phyloP scores from a whole-genome alignment of 2,113 vertebrate genomes.

The Pontoporia blainvillei region DNA sequence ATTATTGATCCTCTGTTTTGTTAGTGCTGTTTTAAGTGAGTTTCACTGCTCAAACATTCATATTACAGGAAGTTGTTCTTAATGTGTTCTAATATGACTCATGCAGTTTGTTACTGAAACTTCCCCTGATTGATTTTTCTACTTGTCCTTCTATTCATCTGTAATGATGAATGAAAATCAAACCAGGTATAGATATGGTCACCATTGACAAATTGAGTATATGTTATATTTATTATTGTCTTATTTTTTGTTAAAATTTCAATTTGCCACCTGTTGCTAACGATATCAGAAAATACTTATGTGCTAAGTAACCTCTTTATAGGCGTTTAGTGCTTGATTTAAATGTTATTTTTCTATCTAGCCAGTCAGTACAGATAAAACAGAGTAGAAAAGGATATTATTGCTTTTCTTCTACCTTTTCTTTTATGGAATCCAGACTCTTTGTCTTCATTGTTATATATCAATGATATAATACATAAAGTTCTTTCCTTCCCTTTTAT shows the following conservation, averaged over 20 bases:
- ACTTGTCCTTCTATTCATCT: not conserved
- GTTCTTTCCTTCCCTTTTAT: not conserved
- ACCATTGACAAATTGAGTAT: not conserved
- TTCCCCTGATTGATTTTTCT: not conserved
- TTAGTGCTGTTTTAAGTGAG: not conserved
- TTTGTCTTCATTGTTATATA: not conserved
- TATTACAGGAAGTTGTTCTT: not conserved
- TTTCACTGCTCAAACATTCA: not conserved
- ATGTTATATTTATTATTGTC: not conserved
- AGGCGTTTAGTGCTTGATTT: not conserved
- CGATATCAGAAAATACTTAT: constrained; percentile 9
- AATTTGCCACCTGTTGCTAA: not conserved
- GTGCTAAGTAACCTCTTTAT: not conserved
- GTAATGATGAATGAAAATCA: not conserved
- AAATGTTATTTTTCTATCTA: constrained; percentile 7
- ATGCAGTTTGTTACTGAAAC: not conserved
- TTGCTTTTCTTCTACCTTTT: not conserved
- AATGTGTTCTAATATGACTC: not conserved
- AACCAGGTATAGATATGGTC: not conserved
- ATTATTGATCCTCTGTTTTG: not conserved
- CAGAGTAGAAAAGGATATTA: not conserved
- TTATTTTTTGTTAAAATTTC: constrained; percentile 7
- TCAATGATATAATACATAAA: not conserved
- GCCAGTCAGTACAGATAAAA: not conserved
- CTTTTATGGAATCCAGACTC: not conserved